phyloP scores from a whole-genome alignment of 2,888 invertebrate species.

The Troides oblongomaculatus region DNA sequence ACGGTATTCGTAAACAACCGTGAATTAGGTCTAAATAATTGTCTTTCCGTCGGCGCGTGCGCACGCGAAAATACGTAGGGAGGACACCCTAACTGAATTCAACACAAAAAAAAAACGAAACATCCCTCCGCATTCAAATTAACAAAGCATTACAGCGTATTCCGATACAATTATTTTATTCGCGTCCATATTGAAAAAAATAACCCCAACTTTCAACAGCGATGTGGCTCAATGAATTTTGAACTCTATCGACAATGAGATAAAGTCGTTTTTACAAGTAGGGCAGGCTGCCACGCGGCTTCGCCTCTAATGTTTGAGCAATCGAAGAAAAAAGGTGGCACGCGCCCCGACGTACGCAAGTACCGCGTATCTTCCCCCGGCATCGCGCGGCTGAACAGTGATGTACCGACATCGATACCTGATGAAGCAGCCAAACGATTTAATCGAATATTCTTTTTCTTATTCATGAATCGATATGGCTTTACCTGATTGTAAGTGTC shows the following conservation, averaged over 20 bases:
- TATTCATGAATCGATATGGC: too few relatives aligned
- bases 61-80: constrained; percentile 47
- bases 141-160: constrained; percentile 76
- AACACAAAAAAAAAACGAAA: constrained; percentile 44
- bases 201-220: constrained; percentile 40
- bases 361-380: constrained; percentile 69
- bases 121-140: constrained; percentile 72
- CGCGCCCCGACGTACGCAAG: constrained; percentile 69
- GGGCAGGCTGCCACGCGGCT: constrained; percentile 37
- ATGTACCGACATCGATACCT: constrained; percentile 34
- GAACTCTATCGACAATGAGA: accelerated
- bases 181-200: constrained; percentile 42
- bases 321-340: constrained; percentile 76
- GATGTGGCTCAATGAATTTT: constrained; percentile 24
- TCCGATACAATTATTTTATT: constrained; percentile 69
- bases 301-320: constrained; percentile 61
- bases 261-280: constrained; percentile 36
- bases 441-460: too few relatives aligned
- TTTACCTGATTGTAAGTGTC: too few relatives aligned
- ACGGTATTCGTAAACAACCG: constrained; percentile 60
- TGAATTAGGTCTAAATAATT: constrained; percentile 78
- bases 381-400: constrained; percentile 64
- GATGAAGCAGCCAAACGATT: too few relatives aligned
- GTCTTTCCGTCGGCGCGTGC: constrained; percentile 73
- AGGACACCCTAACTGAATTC: constrained; percentile 52